phyloP scores from a whole-genome alignment of 2,797 vertebrate species.

The Carduelis carduelis region DNA sequence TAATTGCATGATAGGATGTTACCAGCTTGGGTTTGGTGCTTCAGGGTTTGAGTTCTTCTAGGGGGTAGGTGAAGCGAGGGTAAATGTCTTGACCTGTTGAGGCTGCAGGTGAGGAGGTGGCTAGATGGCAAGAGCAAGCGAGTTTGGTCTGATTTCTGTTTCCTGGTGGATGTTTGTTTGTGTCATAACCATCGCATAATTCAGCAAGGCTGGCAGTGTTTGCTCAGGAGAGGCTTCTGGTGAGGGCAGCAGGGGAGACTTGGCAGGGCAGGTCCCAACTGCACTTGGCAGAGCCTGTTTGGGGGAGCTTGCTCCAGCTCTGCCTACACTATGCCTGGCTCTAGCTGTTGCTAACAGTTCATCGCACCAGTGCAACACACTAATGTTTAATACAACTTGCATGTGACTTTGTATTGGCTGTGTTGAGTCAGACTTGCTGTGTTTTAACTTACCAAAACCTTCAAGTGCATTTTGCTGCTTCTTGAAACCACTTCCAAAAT shows the following conservation, averaged over 20 bases:
- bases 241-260: slow-evolving; percentile 7
- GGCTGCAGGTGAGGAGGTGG: not conserved
- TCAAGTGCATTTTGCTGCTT: slow-evolving; percentile 67
- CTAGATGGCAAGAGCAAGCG: not conserved
- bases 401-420: slow-evolving; percentile 68
- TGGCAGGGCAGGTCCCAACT: not conserved
- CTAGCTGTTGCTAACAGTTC: slow-evolving; percentile 73
- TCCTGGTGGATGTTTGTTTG: slow-evolving; percentile 41
- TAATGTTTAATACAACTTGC: slow-evolving; percentile 69
- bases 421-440: slow-evolving; percentile 55
- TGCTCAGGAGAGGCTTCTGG: slow-evolving; percentile 17
- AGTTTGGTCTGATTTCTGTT: slow-evolving; percentile 38
- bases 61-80: slow-evolving; percentile 2
- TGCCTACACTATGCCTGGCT: slow-evolving; percentile 62
- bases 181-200: slow-evolving; percentile 40
- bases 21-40: slow-evolving; percentile 57
- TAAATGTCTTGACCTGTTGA: not conserved
- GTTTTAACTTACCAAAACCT: slow-evolving; percentile 69
- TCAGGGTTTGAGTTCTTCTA: slow-evolving; percentile 3
- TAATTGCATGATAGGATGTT: slow-evolving; percentile 58
- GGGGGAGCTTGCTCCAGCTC: slow-evolving; percentile 25
- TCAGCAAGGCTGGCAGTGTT: slow-evolving; percentile 23
- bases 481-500: slow-evolving; percentile 60
- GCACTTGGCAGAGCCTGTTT: not conserved
- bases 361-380: slow-evolving; percentile 67